Conservation (phyloP, 2,888 invertebrate genomes). For the Watsonalla cultraria region DNA sequence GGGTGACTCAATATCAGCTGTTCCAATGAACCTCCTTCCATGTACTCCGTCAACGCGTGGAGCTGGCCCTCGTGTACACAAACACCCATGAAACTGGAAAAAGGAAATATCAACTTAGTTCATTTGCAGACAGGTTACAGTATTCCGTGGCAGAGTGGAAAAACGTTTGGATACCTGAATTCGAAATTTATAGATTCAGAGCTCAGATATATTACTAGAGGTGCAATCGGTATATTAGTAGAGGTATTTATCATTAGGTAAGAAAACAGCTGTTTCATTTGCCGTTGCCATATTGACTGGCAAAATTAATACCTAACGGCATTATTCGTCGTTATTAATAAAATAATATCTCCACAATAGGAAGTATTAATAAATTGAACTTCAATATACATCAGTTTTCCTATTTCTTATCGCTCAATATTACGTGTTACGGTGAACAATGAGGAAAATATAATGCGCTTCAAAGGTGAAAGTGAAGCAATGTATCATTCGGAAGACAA, state of each 20-base stretch:
- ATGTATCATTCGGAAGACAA: constrained; percentile 27
- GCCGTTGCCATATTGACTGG: too few species aligned
- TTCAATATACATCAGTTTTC: neutral
- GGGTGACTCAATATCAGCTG: constrained; percentile 89
- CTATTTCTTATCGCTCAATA: constrained; percentile 15
- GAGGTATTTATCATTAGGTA: too few species aligned
- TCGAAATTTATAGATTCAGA: too few species aligned
- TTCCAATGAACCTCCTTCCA: constrained; percentile 96
- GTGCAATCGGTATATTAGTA: too few species aligned
- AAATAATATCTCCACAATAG: too few species aligned
- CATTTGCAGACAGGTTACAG: too few species aligned
- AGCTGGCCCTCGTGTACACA: constrained; percentile 97
- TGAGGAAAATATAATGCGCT: neutral
- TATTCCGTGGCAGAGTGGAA: neutral
- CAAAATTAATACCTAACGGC: too few species aligned
- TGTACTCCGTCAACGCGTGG: constrained; percentile 97
- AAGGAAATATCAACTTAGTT: neutral
- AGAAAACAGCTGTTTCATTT: too few species aligned
- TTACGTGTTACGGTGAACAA: constrained; percentile 10
- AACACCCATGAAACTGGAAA: constrained; percentile 93
- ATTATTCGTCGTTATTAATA: too few species aligned
- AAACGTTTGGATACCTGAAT: neutral
- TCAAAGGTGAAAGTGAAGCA: constrained; percentile 32
- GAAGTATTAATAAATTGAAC: neutral
- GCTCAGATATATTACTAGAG: too few species aligned